Conservation (phyloP, 2,797 vertebrate species). For the Adrianichthys oophorus region DNA sequence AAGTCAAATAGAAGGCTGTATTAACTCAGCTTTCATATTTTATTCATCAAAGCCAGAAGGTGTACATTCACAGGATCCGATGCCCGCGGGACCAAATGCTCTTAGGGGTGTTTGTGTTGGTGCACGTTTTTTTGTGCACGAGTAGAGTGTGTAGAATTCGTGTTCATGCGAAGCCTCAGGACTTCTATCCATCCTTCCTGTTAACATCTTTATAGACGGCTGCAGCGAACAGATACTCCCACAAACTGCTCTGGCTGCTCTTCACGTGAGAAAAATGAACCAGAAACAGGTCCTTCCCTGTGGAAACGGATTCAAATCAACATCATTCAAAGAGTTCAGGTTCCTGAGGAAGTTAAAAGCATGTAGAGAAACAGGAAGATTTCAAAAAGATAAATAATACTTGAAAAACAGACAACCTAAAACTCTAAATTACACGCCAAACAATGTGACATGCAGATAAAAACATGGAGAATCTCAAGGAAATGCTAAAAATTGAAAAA, state of each 20-base stretch:
- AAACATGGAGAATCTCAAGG: no score
- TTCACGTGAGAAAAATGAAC: neutral
- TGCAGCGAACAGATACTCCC: neutral
- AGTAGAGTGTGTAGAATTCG: neutral
- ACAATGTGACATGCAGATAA: no score
- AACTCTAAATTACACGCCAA: no score
- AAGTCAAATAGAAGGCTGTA: slow-evolving; percentile 63
- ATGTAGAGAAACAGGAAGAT: no score
- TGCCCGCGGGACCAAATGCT: slow-evolving; percentile 31
- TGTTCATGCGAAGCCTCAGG: slow-evolving; percentile 1
- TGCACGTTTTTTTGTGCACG: neutral
- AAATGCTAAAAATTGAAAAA: no score
- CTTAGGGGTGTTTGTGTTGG: slow-evolving; percentile 6
- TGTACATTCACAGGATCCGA: slow-evolving; percentile 30
- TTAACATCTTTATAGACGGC: neutral
- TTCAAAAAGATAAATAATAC: no score
- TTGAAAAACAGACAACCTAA: no score
- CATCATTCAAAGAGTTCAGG: no score
- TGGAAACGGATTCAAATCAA: no score
- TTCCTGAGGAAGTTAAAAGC: no score
- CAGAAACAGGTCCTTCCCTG: neutral
- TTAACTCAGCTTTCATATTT: slow-evolving; percentile 69
- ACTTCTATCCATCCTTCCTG: slow-evolving; percentile 6
- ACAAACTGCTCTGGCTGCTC: no score
- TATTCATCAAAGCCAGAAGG: slow-evolving; percentile 69